A percentile compares a stretch with the other conserved stretches of the same genome.
phyloP scores from a whole-genome alignment of 2,797 vertebrate species.

The Paramormyrops hopkinsi region DNA sequence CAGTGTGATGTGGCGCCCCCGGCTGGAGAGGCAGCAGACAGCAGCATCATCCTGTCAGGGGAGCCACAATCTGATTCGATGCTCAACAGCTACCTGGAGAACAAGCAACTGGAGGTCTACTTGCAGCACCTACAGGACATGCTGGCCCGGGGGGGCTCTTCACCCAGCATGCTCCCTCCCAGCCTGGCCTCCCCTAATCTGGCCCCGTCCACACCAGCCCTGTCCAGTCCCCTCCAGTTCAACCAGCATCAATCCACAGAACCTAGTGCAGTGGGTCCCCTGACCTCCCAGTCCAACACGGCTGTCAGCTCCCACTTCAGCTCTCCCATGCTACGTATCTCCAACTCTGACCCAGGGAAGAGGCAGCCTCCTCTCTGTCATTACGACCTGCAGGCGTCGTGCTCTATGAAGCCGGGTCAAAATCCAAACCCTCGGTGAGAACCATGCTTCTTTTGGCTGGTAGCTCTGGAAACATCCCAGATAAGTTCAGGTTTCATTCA shows the following conservation, averaged over 20 bases:
- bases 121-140: constrained; percentile 80
- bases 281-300: constrained; percentile 26
- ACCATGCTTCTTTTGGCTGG: not conserved
- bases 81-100: constrained; percentile 77
- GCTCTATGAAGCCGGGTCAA: not conserved
- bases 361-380: not conserved
- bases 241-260: constrained; percentile 47
- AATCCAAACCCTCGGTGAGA: not conserved
- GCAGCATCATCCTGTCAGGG: constrained; percentile 47
- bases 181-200: constrained; percentile 50
- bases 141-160: constrained; percentile 58
- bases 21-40: constrained; percentile 41
- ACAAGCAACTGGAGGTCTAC: constrained; percentile 77
- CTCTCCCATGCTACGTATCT: constrained; percentile 63
- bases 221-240: constrained; percentile 51
- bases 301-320: constrained; percentile 53
- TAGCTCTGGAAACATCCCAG: not conserved
- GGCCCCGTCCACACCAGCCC: constrained; percentile 48
- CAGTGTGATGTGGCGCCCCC: constrained; percentile 29
- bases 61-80: constrained; percentile 76
- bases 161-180: constrained; percentile 53
- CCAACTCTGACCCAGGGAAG: constrained; percentile 29
- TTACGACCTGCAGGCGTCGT: not conserved
- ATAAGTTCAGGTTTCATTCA: not conserved
- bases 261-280: constrained; percentile 44